phyloP scores from a whole-genome alignment of 2,113 vertebrate species.

The Pollimyrus isidori region DNA sequence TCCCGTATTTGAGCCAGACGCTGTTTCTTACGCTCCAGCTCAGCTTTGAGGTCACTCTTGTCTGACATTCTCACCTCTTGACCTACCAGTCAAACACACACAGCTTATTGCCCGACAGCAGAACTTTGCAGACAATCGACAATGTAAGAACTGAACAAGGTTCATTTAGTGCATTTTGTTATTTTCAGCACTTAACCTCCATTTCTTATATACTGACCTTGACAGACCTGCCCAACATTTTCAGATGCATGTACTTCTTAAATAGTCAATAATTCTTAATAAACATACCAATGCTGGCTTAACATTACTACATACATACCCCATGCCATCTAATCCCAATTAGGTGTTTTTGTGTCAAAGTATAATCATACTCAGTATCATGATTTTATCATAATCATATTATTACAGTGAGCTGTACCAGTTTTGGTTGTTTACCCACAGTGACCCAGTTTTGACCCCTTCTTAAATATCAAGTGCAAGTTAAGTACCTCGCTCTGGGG shows the following conservation, averaged over 20 bases:
- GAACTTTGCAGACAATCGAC: not conserved
- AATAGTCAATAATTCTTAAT: not conserved
- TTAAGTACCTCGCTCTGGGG: not conserved
- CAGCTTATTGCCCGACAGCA: not conserved
- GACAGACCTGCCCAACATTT: not conserved
- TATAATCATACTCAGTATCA: not conserved
- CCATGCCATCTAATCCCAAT: not conserved
- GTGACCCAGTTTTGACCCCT: not conserved
- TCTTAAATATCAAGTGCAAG: not conserved
- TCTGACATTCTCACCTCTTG: constrained; percentile 67
- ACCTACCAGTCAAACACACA: not conserved
- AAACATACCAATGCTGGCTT: not conserved
- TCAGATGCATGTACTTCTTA: not conserved
- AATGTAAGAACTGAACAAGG: not conserved
- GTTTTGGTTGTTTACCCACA: not conserved
- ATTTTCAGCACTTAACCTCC: not conserved
- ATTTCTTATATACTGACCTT: not conserved
- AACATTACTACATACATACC: not conserved
- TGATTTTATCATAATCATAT: not conserved
- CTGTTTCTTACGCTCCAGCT: constrained; percentile 83
- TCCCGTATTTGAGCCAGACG: constrained; percentile 81
- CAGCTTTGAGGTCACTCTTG: constrained; percentile 80
- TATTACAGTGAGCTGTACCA: not conserved
- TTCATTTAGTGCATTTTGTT: not conserved
- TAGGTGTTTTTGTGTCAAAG: not conserved